Conservation (phyloP, 2,113 vertebrate genomes). For the Mesembrinibis cayennensis region DNA sequence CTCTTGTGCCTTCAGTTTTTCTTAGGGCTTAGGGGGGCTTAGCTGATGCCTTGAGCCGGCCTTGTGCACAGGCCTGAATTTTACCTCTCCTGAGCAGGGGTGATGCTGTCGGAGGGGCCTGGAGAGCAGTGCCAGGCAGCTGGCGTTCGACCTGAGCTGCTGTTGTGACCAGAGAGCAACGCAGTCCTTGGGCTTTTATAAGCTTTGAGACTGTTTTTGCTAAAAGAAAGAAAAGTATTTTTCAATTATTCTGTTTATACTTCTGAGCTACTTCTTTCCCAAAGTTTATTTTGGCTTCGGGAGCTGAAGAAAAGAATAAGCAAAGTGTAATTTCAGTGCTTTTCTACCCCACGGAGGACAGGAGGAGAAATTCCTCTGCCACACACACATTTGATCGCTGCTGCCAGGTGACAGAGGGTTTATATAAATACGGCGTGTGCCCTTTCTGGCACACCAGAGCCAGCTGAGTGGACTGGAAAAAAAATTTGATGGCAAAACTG, state of each 20-base stretch:
- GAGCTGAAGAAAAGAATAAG: slow-evolving; percentile 7
- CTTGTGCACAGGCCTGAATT: not conserved
- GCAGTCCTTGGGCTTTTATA: not conserved
- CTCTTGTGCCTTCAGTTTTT: not conserved
- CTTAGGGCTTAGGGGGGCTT: not conserved
- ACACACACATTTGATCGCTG: not conserved
- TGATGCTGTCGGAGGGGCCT: not conserved
- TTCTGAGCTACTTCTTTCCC: slow-evolving; percentile 3
- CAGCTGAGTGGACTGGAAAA: not conserved
- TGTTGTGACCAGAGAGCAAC: not conserved
- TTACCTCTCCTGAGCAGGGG: not conserved
- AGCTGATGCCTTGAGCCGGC: not conserved
- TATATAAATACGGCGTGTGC: not conserved
- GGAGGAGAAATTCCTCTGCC: slow-evolving; percentile 10
- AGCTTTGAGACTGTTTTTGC: not conserved
- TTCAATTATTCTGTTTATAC: slow-evolving; percentile 40
- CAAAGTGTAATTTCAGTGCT: not conserved
- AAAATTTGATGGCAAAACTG: not conserved
- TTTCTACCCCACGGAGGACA: not conserved
- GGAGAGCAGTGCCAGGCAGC: not conserved
- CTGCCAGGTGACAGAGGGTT: slow-evolving; percentile 25
- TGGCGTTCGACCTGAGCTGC: not conserved
- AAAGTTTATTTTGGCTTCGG: slow-evolving; percentile 17
- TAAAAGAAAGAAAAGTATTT: slow-evolving; percentile 30
- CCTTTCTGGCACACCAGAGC: not conserved